A percentile compares a stretch with the other conserved stretches of the same genome.
These are phyloP conservation scores for Maniola jurtina DNA, from an alignment of 1,140 invertebrate genomes.

Conservation along the genomic window DNA sequence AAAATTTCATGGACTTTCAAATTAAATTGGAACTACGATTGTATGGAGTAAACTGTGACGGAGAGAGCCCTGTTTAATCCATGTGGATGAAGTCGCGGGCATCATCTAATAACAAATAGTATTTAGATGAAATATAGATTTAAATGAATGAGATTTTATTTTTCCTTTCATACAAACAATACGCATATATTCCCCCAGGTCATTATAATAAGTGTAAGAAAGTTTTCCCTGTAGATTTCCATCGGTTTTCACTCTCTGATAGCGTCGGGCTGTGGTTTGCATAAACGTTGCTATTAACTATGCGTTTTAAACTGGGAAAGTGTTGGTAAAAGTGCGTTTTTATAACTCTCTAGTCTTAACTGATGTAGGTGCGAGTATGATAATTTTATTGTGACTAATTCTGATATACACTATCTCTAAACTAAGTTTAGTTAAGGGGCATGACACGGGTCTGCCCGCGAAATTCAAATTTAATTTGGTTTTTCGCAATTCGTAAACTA, in stretches of 20 bases:
- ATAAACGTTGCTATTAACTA: slow-evolving; percentile 9
- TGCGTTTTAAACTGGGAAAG: slow-evolving; percentile 3
- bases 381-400: too few species aligned
- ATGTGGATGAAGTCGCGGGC: neutral
- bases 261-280: slow-evolving; percentile 9
- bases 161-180: slow-evolving; percentile 1
- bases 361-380: neutral
- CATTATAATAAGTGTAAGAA: neutral
- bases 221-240: slow-evolving; percentile 6
- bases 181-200: slow-evolving; percentile 3
- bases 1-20: too few species aligned
- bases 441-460: too few species aligned
- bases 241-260: slow-evolving; percentile 14
- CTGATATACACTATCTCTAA: too few species aligned
- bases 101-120: too few species aligned
- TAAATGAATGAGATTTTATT: neutral
- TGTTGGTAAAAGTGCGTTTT: slow-evolving; percentile 9
- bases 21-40: too few species aligned
- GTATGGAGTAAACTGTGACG: too few species aligned
- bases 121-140: too few species aligned
- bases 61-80: too few species aligned
- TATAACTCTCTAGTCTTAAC: neutral
- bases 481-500: too few species aligned
- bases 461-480: too few species aligned
- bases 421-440: too few species aligned